These are phyloP conservation scores for Antennarius maculatus DNA, from an alignment of 2,797 vertebrate genomes.

Conservation along the genomic window DNA sequence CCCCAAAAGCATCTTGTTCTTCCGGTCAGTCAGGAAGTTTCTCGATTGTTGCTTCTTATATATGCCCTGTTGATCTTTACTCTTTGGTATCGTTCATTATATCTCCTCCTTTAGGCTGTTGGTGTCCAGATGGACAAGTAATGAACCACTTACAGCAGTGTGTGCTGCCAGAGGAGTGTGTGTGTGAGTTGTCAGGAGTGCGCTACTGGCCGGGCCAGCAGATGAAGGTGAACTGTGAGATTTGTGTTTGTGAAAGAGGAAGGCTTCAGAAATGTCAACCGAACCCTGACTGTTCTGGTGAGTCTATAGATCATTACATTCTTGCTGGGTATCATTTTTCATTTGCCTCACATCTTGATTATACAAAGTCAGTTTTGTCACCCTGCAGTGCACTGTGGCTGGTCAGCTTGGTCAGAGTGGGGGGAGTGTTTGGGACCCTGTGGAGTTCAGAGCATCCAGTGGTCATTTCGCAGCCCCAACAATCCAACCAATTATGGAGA, in stretches of 20 bases:
- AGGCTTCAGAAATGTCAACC: slow-evolving; percentile 80
- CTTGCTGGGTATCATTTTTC: neutral
- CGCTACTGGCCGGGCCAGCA: slow-evolving; percentile 80
- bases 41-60: neutral
- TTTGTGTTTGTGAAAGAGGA: slow-evolving; percentile 88
- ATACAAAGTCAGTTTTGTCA: neutral
- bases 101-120: slow-evolving; percentile 83
- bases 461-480: slow-evolving; percentile 94
- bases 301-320: slow-evolving; percentile 20
- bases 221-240: slow-evolving; percentile 84
- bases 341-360: neutral
- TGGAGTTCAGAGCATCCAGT: slow-evolving; percentile 90
- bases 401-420: slow-evolving; percentile 93
- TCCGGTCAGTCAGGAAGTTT: slow-evolving; percentile 76
- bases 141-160: slow-evolving; percentile 81
- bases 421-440: slow-evolving; percentile 90
- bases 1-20: slow-evolving; percentile 69
- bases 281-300: slow-evolving; percentile 86
- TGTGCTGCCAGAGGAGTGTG: slow-evolving; percentile 82
- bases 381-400: slow-evolving; percentile 88
- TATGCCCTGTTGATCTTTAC: neutral
- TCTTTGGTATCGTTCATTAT: neutral
- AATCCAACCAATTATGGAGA: slow-evolving; percentile 82
- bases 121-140: slow-evolving; percentile 86
- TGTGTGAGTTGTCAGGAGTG: slow-evolving; percentile 81